Base-by-base conservation (phyloP, 2,113 vertebrate genomes). In the Hassar affinis region DNA sequence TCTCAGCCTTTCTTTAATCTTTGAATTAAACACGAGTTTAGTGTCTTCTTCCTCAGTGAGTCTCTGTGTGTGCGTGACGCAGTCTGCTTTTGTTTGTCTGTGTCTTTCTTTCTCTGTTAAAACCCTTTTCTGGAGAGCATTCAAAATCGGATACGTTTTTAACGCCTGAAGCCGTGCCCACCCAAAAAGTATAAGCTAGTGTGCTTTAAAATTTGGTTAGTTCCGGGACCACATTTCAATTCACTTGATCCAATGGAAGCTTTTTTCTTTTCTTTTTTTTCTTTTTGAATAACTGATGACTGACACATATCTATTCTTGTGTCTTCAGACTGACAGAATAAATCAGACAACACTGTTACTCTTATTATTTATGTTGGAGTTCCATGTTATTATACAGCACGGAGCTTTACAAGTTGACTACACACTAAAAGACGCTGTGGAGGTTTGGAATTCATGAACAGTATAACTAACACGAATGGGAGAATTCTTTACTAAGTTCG, bases 1-100 rank as follows among this genome's bases (percentile, higher is more conserved):
- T 87, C 79, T 89, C 66, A 86, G 80, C 90, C 91, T 92, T 93
- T 80, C 33, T 87, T 82, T 45, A 75, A 68, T 86, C 82, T 17
- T 4, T 78, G 86, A 86, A 88, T 85, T 90, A 86, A 91, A 90
- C 81, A 86, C 87, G 62, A 77, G 78, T 81, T 84, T 66, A 57
- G n/a, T 89, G 88, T 85, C 42, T 72, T 78, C 33, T 30, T 68
- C 54, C 3, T 45, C 72, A 78, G 54, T 25, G 35, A 51, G n/a
- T 79, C 57, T 75, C 25, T 61, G 59, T 30, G 59, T 30, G 38
- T 85, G 83, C 33, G 51, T 15, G 3, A 42, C 17, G 18, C 49
- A 42, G 4, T 30, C n/a, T 88, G 87, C 80, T 38, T 42, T 51
- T 64, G 49, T 20, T 49, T 71, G 38, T 52, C 22, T 64, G 11